Conservation (phyloP, 1,140 invertebrate genomes). For the Achatina immaculata region DNA sequence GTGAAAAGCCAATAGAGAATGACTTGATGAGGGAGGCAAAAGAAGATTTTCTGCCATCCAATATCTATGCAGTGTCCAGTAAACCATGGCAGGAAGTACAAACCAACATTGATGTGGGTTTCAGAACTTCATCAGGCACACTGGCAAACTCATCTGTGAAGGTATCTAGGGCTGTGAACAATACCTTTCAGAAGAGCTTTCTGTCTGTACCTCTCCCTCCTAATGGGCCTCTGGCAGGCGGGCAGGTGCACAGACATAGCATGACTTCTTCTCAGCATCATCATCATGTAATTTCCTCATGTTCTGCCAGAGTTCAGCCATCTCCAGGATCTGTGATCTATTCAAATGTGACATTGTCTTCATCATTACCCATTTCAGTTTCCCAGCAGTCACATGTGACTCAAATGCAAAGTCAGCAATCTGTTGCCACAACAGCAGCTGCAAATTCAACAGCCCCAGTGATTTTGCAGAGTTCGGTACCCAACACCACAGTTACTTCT, state of each 20-base stretch:
- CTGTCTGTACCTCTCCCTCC: background rate
- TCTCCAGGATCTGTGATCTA: slow-evolving; percentile 36
- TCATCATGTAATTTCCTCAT: background rate
- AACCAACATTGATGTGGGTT: too few relatives aligned
- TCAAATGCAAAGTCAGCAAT: slow-evolving; percentile 3
- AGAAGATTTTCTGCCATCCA: background rate
- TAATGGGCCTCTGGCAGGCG: slow-evolving; percentile 9
- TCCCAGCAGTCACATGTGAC: background rate
- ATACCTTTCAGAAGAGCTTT: background rate
- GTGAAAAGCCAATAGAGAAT: background rate
- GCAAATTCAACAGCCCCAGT: background rate
- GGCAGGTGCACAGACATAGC: background rate
- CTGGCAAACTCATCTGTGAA: slow-evolving; percentile 21
- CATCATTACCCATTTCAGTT: slow-evolving; percentile 17
- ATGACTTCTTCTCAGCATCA: slow-evolving; percentile 3
- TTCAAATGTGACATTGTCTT: background rate
- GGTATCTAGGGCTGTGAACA: background rate
- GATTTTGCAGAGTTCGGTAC: background rate
- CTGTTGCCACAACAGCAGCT: background rate
- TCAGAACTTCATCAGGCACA: slow-evolving; percentile 9
- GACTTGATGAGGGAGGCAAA: background rate
- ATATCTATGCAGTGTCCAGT: slow-evolving; percentile 26
- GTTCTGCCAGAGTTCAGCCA: background rate
- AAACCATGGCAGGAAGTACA: slow-evolving; percentile 23
- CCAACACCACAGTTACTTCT: background rate